Evolutionary conservation across 1,140 invertebrate genomes (phyloP), one percentile per base, ranked within the genome.

Genomic region (Brachionus koreanus): DNA sequence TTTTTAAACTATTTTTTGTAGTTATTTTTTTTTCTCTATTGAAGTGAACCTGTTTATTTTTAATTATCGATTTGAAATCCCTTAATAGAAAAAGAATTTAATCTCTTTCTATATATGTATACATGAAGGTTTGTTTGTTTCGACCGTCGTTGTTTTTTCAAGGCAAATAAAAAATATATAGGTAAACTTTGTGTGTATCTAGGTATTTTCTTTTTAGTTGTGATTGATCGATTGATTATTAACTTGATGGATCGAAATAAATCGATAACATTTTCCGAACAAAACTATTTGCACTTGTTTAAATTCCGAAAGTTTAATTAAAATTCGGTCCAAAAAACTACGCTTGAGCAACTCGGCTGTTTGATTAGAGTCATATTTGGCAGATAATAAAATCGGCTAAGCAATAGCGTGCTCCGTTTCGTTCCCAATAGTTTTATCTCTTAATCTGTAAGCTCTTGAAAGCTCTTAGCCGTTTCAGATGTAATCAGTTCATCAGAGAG

Each of bases 51-150:
- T 69, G 65, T 69, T 69, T 69, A 69, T 69, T 69, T 69, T 69
- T 69, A 69, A 69, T 69, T 69, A 69, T 69, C 65, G 65, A 69
- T 69, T 69, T 69, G 65, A 69, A 69, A 69, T 69, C 65, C 65
- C 65, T 69, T 39, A 69, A 69, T 42, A 69, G n/a, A 39, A 69
- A n/a, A 69, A 69, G 19, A 69, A 69, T 69, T 69, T 69, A 69
- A 69, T 69, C 65, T 69, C 65, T 69, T n/a, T n/a, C n/a, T n/a
- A n/a, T n/a, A n/a, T n/a, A n/a, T n/a, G n/a, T n/a, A 10, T 65
- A 13, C 33, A 9, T 69, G 65, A 69, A 39, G 65, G 65, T 23
- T 69, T 69, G 65, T 69, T 69, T 69, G 65, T 69, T 69, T 69
- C 35, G 37, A 69, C 65, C 37, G 65, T 69, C n/a, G 65, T 69